Evolutionary conservation across 1,140 invertebrate genomes (phyloP).

Genomic region (Meteorus sp.): DNA sequence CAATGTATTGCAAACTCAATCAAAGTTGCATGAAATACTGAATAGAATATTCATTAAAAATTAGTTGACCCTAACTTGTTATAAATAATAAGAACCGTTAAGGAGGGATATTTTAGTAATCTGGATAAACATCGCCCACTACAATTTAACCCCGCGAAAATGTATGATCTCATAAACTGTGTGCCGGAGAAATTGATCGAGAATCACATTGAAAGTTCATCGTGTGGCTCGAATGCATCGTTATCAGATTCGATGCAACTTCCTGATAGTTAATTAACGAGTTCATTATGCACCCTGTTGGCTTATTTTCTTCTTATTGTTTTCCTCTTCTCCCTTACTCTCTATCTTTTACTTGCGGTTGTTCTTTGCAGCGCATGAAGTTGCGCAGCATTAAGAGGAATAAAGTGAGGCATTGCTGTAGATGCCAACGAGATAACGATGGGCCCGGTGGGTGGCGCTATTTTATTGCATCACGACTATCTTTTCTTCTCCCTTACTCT

Average conservation of each 20-base stretch:
- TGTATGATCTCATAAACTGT: not conserved
- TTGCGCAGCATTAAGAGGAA: too few relatives aligned
- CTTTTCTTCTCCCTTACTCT: not conserved
- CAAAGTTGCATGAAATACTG: too few relatives aligned
- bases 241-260: slow-evolving; percentile 59
- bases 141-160: not conserved
- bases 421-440: slow-evolving; percentile 51
- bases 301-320: too few relatives aligned
- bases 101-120: too few relatives aligned
- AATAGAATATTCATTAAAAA: too few relatives aligned
- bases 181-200: not conserved
- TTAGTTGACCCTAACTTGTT: too few relatives aligned
- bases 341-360: slow-evolving; percentile 13
- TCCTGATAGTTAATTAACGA: slow-evolving; percentile 61
- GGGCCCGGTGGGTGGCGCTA: slow-evolving; percentile 57
- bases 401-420: slow-evolving; percentile 57
- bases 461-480: slow-evolving; percentile 58
- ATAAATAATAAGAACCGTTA: too few relatives aligned
- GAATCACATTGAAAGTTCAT: slow-evolving; percentile 52
- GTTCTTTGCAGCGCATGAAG: slow-evolving; percentile 11
- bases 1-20: too few relatives aligned
- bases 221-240: slow-evolving; percentile 49
- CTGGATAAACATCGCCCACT: too few relatives aligned
- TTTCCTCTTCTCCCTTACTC: not conserved
- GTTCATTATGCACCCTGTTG: slow-evolving; percentile 59